A percentile compares a stretch with the other conserved stretches of the same genome.
Conservation (phyloP, 37 sponge, comb jelly and placozoan species). For the Ianthella basta region DNA sequence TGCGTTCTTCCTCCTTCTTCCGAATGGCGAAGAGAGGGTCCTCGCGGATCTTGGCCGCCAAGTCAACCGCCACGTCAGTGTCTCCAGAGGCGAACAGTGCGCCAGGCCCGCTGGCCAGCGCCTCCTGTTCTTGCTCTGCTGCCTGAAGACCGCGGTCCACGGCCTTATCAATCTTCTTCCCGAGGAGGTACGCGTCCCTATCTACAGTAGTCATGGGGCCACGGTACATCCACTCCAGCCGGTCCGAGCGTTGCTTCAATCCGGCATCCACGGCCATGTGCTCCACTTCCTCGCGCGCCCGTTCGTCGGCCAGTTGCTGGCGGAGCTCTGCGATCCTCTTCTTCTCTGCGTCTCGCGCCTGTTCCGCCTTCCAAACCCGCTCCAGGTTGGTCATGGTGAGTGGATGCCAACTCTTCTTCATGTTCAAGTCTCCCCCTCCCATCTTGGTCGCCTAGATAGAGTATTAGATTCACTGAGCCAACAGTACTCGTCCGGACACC, state of each 20-base stretch:
- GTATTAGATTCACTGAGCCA: no score
- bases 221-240: constrained; percentile 84
- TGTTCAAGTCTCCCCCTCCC: constrained; percentile 86
- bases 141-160: constrained; percentile 61
- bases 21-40: constrained; percentile 88
- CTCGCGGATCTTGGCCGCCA: constrained; percentile 82
- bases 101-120: constrained; percentile 69
- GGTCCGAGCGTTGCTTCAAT: constrained; percentile 39
- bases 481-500: no score
- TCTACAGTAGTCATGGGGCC: constrained; percentile 57
- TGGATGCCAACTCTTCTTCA: constrained; percentile 94
- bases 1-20: constrained; percentile 78
- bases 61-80: constrained; percentile 55
- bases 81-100: constrained; percentile 64
- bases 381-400: constrained; percentile 81
- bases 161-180: constrained; percentile 79
- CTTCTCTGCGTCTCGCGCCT: constrained; percentile 74
- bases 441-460: constrained; percentile 24
- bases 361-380: constrained; percentile 86
- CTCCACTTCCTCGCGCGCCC: constrained; percentile 78
- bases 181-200: constrained; percentile 85
- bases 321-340: constrained; percentile 82
- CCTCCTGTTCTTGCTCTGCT: constrained; percentile 71
- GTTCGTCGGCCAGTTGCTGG: constrained; percentile 71
- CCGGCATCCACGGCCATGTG: constrained; percentile 67